phyloP scores from a whole-genome alignment of 2,888 invertebrate genomes.

The Cosmia pyralina region DNA sequence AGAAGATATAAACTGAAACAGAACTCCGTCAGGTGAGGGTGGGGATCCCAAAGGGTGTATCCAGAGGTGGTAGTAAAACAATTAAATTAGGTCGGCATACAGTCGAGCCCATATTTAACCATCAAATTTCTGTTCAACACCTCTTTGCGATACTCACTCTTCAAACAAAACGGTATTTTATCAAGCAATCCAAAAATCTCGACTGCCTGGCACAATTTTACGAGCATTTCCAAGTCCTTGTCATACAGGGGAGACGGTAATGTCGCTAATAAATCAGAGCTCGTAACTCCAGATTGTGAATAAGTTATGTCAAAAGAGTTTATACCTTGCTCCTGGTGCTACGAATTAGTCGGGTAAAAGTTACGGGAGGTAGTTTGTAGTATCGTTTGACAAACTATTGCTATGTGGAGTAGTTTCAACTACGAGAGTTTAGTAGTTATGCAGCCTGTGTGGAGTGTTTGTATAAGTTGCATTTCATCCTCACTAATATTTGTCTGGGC shows the following conservation, averaged over 20 bases:
- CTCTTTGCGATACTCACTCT: conserved; percentile 22
- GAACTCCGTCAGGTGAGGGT: neutral
- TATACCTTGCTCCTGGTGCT: conserved; percentile 4
- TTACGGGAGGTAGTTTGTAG: neutral
- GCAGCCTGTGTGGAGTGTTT: neutral
- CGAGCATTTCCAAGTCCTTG: conserved; percentile 31
- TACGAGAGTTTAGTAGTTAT: neutral
- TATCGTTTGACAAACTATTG: conserved; percentile 27
- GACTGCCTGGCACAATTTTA: conserved; percentile 39
- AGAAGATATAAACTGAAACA: neutral
- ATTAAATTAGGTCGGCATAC: conserved; percentile 32
- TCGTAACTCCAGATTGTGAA: conserved; percentile 50
- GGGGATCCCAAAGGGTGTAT: neutral
- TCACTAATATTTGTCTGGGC: conserved; percentile 29
- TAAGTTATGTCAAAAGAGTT: conserved; percentile 47
- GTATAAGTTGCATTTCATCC: conserved; percentile 22
- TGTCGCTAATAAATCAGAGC: conserved; percentile 56
- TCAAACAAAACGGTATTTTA: conserved; percentile 37
- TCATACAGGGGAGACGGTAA: conserved; percentile 37
- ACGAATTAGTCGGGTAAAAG: conserved; percentile 4
- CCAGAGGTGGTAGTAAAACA: conserved; percentile 16
- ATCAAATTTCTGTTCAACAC: conserved; percentile 29
- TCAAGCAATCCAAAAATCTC: conserved; percentile 39
- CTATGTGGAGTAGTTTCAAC: conserved; percentile 9
- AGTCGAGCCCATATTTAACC: conserved; percentile 32